Evolutionary conservation across 2,797 vertebrate species (phyloP).

Genomic region (Percopsis omiscomaycus): DNA sequence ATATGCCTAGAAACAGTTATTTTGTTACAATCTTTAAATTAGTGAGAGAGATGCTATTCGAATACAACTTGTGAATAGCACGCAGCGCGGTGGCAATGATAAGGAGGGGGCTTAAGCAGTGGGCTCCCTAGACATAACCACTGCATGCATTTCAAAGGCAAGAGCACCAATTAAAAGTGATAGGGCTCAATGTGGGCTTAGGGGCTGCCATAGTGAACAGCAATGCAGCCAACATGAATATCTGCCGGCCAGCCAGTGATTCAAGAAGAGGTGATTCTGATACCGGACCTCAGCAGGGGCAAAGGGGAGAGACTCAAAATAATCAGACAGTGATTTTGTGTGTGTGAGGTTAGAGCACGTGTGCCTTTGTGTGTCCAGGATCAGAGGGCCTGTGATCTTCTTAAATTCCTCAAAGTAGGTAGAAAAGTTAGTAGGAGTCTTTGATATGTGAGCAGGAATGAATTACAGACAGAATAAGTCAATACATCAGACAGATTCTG

Average conservation of each 20-base stretch:
- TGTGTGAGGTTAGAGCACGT: conserved; percentile 18
- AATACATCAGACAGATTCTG: neutral
- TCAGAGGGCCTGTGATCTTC: conserved; percentile 47
- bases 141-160: conserved; percentile 74
- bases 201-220: conserved; percentile 57
- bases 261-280: conserved; percentile 35
- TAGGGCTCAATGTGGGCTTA: conserved; percentile 75
- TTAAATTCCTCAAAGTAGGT: conserved; percentile 35
- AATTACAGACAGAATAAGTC: conserved; percentile 17
- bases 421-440: conserved; percentile 33
- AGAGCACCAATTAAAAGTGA: conserved; percentile 78
- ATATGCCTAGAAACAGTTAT: conserved; percentile 38
- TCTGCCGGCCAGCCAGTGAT: conserved; percentile 57
- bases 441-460: conserved; percentile 33
- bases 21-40: conserved; percentile 39
- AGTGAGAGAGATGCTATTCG: conserved; percentile 7
- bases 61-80: conserved; percentile 26
- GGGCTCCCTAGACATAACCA: conserved; percentile 70
- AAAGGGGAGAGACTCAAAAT: conserved; percentile 18
- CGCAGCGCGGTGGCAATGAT: conserved; percentile 58
- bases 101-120: conserved; percentile 66
- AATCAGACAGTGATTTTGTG: conserved; percentile 25
- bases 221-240: conserved; percentile 68
- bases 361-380: conserved; percentile 29
- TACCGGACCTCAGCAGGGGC: conserved; percentile 19